These are phyloP conservation scores for Dryococelus australis DNA, from an alignment of 2,888 invertebrate species.

Conservation along the genomic window DNA sequence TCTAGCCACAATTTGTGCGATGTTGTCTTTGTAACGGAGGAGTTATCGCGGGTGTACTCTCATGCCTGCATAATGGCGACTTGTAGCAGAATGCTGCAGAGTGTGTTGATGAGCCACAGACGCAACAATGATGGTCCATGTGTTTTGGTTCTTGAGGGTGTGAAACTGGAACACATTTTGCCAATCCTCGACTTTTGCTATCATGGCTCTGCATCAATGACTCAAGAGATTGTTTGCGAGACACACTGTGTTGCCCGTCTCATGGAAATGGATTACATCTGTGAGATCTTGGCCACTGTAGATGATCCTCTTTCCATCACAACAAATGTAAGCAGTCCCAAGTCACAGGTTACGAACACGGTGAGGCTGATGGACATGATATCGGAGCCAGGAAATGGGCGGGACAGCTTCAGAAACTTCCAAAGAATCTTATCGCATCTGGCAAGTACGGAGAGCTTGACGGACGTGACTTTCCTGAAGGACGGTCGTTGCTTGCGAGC, in stretches of 20 bases:
- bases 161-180: slow-evolving; percentile 38
- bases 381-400: not conserved
- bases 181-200: slow-evolving; percentile 44
- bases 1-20: slow-evolving; percentile 32
- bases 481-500: slow-evolving; percentile 37
- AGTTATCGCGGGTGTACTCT: slow-evolving; percentile 28
- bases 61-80: slow-evolving; percentile 38
- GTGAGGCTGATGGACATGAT: not conserved
- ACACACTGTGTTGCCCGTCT: slow-evolving; percentile 39
- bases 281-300: slow-evolving; percentile 31
- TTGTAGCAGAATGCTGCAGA: slow-evolving; percentile 36
- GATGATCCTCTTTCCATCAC: slow-evolving; percentile 17
- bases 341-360: not conserved
- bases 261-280: slow-evolving; percentile 39
- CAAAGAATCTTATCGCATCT: slow-evolving; percentile 34
- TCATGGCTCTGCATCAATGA: slow-evolving; percentile 34
- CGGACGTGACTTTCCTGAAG: slow-evolving; percentile 38
- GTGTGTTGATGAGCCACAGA: slow-evolving; percentile 31
- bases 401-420: not conserved
- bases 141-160: slow-evolving; percentile 38
- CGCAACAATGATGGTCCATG: slow-evolving; percentile 33
- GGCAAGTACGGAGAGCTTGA: slow-evolving; percentile 39
- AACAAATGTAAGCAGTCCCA: not conserved
- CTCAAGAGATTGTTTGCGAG: slow-evolving; percentile 22
- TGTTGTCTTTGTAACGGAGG: slow-evolving; percentile 37